Evolutionary conservation across 2,113 vertebrate species (phyloP), one percentile per base, ranked within the genome.

Genomic region (Rissa tridactyla): DNA sequence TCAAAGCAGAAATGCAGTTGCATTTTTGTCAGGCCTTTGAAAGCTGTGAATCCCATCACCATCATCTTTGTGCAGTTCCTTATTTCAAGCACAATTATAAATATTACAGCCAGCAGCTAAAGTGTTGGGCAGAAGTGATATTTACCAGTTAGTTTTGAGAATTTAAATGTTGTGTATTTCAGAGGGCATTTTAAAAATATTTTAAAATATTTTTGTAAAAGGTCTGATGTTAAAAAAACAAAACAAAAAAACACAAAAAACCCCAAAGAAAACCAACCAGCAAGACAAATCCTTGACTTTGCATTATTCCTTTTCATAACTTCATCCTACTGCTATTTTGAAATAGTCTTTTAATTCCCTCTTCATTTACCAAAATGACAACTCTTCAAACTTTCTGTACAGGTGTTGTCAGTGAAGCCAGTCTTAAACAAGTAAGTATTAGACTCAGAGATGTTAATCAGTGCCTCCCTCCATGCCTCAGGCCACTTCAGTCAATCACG

Each of bases 381-480:
- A 44, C 65, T 97, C 61, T 95, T 88, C 32, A 29, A 79, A 87
- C 83, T 97, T 89, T 95, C 91, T 95, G 84, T 77, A 60, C 94
- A 97, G 97, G 97, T 96, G 13, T 69, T 97, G 68, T 97, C 98
- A 36, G 97, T 98, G 96, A 86, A 96, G 92, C 98, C 98, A 3
- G 97, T 98, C 94, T 96, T 91, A 88, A 98, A 98, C 95, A 95
- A 97, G 98, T 98, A 98, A 98, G 98, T 98, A 86, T 60, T 85
- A 25, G n/a, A 58, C 42, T 47, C n/a, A 66, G 84, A 78, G 52
- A 32, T 22, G 38, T 72, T 22, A 11, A 42, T 49, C 18, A 46
- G 40, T 42, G 36, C 60, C 14, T 95, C 46, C 42, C 3, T 4
- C 38, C 20, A 4, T 57, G 20, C 79, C 32, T 83, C 34, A 34